Conservation (phyloP, 2,797 vertebrate species). For the Halcyon badia region DNA sequence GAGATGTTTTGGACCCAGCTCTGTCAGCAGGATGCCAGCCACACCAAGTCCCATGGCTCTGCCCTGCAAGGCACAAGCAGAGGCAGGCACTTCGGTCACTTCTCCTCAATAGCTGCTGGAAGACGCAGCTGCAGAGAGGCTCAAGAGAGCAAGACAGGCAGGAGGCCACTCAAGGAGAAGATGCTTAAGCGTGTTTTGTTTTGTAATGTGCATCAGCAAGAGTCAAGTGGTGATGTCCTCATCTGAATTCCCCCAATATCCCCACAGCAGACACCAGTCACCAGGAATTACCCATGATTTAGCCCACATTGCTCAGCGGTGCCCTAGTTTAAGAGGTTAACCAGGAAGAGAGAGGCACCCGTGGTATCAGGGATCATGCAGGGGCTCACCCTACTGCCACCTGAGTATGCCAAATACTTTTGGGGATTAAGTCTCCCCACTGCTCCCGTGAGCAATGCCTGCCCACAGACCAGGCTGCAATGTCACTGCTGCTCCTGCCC, state of each 20-base stretch:
- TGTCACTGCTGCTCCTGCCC: not conserved
- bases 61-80: not conserved
- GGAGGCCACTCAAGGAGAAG: not conserved
- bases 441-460: not conserved
- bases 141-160: not conserved
- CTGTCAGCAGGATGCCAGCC: not conserved
- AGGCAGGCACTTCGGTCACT: not conserved
- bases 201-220: not conserved
- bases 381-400: not conserved
- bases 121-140: not conserved
- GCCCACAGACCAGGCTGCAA: not conserved
- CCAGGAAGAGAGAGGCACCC: not conserved
- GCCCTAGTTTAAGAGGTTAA: not conserved
- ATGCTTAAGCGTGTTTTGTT: not conserved
- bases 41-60: not conserved
- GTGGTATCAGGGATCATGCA: rapidly evolving
- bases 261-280: rapidly evolving
- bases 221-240: not conserved
- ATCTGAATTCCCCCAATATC: not conserved
- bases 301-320: not conserved
- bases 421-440: not conserved
- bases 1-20: not conserved
- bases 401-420: rapidly evolving
- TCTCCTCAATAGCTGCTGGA: not conserved
- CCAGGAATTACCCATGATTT: not conserved